Evolutionary conservation across 2,797 vertebrate genomes (phyloP).

Genomic region (Acanthiza pusilla): DNA sequence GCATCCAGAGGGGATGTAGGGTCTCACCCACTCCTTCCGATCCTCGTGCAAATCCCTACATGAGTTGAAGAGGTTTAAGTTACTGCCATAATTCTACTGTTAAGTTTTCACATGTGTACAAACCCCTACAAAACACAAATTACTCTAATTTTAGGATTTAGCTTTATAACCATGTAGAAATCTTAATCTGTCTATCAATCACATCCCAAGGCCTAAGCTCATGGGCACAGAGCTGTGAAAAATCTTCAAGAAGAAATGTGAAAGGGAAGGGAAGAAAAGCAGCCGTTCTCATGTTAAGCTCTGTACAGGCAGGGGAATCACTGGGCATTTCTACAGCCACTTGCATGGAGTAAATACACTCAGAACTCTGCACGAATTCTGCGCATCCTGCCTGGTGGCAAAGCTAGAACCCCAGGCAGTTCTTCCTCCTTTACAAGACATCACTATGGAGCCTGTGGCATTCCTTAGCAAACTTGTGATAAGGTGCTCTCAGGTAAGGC

Average conservation of each 20-base stretch:
- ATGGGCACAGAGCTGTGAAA: background rate
- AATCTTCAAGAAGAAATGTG: background rate
- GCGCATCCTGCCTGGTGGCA: background rate
- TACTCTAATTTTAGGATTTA: background rate
- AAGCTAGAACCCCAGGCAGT: background rate
- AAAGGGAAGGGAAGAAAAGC: background rate
- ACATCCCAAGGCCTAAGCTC: background rate
- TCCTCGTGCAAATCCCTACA: background rate
- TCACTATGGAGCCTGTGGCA: background rate
- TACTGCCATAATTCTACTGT: background rate
- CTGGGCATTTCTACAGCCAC: background rate
- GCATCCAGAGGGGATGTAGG: background rate
- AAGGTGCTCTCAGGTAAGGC: background rate
- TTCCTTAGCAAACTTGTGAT: background rate
- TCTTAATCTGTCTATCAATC: background rate
- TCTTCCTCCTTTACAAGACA: background rate
- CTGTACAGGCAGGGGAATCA: background rate
- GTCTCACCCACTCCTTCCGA: background rate
- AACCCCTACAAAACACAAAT: background rate
- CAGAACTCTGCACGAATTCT: background rate
- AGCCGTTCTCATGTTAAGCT: background rate
- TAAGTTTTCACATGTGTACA: background rate
- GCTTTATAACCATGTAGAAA: background rate
- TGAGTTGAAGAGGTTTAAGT: background rate
- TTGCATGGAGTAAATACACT: background rate